Base-by-base conservation (phyloP, 1,140 invertebrate genomes). In the Trachelipus rathkii region DNA sequence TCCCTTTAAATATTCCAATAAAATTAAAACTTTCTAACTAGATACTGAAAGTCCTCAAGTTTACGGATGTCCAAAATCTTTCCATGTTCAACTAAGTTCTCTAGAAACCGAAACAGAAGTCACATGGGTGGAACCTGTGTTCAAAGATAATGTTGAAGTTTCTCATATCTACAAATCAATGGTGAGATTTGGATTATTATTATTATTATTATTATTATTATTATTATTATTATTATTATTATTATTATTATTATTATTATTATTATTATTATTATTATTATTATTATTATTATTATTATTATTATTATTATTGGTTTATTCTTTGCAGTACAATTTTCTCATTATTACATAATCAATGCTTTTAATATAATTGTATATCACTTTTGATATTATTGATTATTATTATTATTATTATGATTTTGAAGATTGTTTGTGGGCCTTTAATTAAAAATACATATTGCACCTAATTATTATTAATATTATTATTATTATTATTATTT, bases 51-150 rank as follows among this genome's bases (percentile, higher is more conserved):
- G 85, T 24, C 90, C 90, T 10, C 84, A 83, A 72, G 87, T 90
- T 13, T 83, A 83, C 33, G 87, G 85, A 75, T 92, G 91, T 82
- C 91, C 91, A 0, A 84, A 86, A 53, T 89, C 90, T 2, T 88
- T 91, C 80, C 87, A 89, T 72, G 88, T 90, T 6, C 82, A 85
- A 10, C 81, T 91, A 60, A 84, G 84, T 71, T 84, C 85, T 43
- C 87, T 88, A 13, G 88, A 90, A 82, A 84, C 83, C 0, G 86
- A 86, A 67, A 85, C 87, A 43, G 84, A 86, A 15, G 87, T 92
- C 43, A 87, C 86, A 74, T 92, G 91, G 91, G 87, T 88, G 71
- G 91, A 92, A 81, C 91, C 91, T 0, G 83, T 86, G 10, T 91
- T 92, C 80, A 85, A 84, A 11, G 90, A 91, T 82, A 90, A 90